phyloP scores from a whole-genome alignment of 2,888 invertebrate species.

The Lumbricus terrestris region DNA sequence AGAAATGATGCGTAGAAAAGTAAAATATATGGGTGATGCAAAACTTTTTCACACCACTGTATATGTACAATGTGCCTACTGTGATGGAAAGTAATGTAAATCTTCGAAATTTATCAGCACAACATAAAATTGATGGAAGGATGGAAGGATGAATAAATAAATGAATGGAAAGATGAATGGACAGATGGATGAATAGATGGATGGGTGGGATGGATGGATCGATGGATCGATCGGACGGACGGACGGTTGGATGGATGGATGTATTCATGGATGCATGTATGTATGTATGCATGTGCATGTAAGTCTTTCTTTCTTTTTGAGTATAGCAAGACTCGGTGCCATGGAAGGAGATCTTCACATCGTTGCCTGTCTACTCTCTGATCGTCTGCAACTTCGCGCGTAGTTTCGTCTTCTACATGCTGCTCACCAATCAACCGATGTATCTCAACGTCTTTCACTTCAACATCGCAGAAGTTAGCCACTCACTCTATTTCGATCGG shows the following conservation, averaged over 20 bases:
- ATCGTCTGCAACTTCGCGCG: conserved; percentile 54
- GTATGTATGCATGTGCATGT: not conserved
- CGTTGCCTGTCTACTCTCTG: conserved; percentile 51
- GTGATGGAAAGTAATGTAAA: not conserved
- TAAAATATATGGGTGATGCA: too few species aligned
- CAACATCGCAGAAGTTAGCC: conserved; percentile 51
- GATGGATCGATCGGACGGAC: not conserved
- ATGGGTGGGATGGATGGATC: too few species aligned
- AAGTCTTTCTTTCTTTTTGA: conserved; percentile 23
- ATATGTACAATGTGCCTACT: too few species aligned
- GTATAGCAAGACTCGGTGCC: conserved; percentile 52
- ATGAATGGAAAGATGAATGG: too few species aligned
- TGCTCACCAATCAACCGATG: conserved; percentile 55
- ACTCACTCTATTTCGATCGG: not conserved
- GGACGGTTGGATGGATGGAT: not conserved
- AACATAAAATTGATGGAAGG: too few species aligned
- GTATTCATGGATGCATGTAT: too few species aligned
- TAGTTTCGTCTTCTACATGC: conserved; percentile 53
- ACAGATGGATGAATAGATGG: too few species aligned
- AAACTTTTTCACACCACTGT: too few species aligned
- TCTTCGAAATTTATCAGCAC: too few species aligned
- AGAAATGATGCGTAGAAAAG: too few species aligned
- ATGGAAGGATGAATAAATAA: too few species aligned
- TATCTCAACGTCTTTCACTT: conserved; percentile 54
- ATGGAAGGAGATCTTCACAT: conserved; percentile 51